A percentile compares a stretch with the other conserved stretches of the same genome.
These are phyloP conservation scores for Hestina assimilis DNA, from an alignment of 1,140 invertebrate species.

Conservation along the genomic window DNA sequence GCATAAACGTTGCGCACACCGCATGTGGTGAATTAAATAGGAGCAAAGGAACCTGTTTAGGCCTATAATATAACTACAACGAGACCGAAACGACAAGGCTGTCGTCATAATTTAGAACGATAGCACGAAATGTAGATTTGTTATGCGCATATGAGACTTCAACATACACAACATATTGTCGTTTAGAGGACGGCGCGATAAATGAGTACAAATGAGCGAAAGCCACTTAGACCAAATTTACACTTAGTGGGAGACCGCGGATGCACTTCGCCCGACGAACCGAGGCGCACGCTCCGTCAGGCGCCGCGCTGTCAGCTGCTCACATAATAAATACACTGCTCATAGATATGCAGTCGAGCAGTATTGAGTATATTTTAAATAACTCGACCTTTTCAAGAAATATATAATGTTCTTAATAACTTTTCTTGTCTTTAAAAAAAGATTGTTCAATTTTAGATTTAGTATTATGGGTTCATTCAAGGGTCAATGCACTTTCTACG, in stretches of 20 bases:
- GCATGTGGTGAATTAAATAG: slow-evolving; percentile 74
- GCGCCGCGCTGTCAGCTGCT: slow-evolving; percentile 64
- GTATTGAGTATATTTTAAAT: no score
- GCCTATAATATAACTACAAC: slow-evolving; percentile 56
- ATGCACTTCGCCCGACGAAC: slow-evolving; percentile 40
- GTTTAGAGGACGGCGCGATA: slow-evolving; percentile 54
- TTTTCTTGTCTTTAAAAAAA: not conserved
- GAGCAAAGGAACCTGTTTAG: slow-evolving; percentile 69
- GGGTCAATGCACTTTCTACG: slow-evolving; percentile 76
- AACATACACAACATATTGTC: slow-evolving; percentile 60
- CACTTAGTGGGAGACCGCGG: slow-evolving; percentile 73
- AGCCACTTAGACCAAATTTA: slow-evolving; percentile 75
- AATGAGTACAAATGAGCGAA: slow-evolving; percentile 72
- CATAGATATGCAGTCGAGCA: not conserved
- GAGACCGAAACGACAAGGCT: slow-evolving; percentile 61
- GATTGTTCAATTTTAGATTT: slow-evolving; percentile 4
- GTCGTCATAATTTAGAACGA: slow-evolving; percentile 68
- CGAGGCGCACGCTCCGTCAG: slow-evolving; percentile 30
- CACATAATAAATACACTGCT: slow-evolving; percentile 34
- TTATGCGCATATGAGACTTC: slow-evolving; percentile 56
- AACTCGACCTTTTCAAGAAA: no score
- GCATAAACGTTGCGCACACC: slow-evolving; percentile 65
- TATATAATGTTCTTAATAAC: no score
- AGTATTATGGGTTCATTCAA: slow-evolving; percentile 56
- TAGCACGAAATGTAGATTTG: slow-evolving; percentile 63